Evolutionary conservation across 2,888 invertebrate species (phyloP), one percentile per base, ranked within the genome.

Genomic region (Siphlonurus alternatus): DNA sequence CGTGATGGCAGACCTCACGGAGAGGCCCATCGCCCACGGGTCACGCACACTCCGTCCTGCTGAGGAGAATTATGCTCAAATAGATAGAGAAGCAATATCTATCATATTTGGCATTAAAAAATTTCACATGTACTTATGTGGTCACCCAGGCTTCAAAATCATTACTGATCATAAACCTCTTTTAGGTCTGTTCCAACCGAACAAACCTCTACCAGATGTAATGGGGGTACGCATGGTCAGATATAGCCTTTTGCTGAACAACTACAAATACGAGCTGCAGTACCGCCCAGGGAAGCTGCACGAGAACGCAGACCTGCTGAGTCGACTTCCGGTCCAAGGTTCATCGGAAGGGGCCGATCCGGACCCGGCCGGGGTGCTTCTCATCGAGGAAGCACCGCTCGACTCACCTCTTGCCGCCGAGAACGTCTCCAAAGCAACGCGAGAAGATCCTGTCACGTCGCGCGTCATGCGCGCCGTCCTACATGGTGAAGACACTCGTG

Each of bases 91-190:
- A 65, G 72, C 71, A 15, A 66, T 72, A 18, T 67, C 69, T 22
- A 65, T 73, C 3, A 63, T 72, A 18, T 74, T 67, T 63, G 72
- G 70, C 2, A 69, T 73, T 5, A 67, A 69, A 25, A 69, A 70
- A 66, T 74, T 74, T 10, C 10, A 51, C 10, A 51, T 15, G 53
- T 51, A 15, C n/a, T 51, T 51, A n/a, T 51, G 53, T 10, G 53
- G 53, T 15, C 53, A n/a, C n/a, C 53, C 10, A n/a, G n/a, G n/a
- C n/a, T 51, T n/a, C n/a, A n/a, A n/a, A n/a, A n/a, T n/a, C n/a
- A n/a, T n/a, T n/a, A n/a, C n/a, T n/a, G n/a, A n/a, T 51, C 53
- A 51, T 51, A 51, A n/a, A n/a, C 53, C 53, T 51, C 53, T 51
- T 51, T n/a, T 51, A 15, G 53, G 53, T 51, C 10, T 51, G 10